These are phyloP conservation scores for Bufo gargarizans DNA, from an alignment of 2,113 vertebrate genomes.

Conservation along the genomic window DNA sequence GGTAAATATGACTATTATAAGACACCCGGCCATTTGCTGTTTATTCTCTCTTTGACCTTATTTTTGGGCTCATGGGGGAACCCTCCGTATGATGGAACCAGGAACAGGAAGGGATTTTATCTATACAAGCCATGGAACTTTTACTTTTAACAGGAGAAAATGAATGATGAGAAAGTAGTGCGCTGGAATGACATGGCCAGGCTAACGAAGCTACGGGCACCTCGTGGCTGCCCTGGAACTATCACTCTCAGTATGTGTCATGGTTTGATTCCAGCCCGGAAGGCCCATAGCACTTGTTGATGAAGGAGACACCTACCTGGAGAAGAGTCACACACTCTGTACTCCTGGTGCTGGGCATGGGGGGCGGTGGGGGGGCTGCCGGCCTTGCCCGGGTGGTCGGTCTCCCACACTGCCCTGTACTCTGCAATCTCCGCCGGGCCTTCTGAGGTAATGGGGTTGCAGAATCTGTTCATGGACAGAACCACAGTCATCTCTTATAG, in stretches of 20 bases:
- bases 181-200: too few species aligned
- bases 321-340: slow-evolving; percentile 68
- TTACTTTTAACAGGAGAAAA: neutral
- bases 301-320: slow-evolving; percentile 69
- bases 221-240: neutral
- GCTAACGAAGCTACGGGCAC: too few species aligned
- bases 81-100: neutral
- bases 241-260: neutral
- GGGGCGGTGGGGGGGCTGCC: slow-evolving; percentile 69
- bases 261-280: neutral
- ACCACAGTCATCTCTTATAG: slow-evolving; percentile 90
- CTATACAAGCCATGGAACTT: neutral
- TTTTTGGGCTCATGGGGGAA: neutral
- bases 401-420: slow-evolving; percentile 82
- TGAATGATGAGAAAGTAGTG: neutral
- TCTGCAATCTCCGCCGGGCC: slow-evolving; percentile 78
- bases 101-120: neutral
- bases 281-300: neutral
- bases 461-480: slow-evolving; percentile 91
- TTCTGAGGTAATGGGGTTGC: slow-evolving; percentile 81
- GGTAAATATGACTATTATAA: too few species aligned
- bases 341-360: slow-evolving; percentile 62
- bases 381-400: slow-evolving; percentile 75
- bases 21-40: too few species aligned
- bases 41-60: neutral